Base-by-base conservation (phyloP, 2,888 invertebrate species). In the Rhamnusium bicolor region DNA sequence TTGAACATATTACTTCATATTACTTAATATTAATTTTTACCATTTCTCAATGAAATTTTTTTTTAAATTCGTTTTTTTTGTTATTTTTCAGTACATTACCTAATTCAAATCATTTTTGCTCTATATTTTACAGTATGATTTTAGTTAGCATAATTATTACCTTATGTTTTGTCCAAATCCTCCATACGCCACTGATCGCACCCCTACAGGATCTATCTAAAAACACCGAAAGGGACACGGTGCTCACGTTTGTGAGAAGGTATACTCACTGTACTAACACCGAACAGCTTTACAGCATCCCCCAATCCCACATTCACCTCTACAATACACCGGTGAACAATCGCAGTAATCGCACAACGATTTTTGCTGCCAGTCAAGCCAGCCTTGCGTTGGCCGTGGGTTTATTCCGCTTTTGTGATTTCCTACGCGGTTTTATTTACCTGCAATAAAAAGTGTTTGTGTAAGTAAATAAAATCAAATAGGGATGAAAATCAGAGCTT, bases 291-390 rank as follows among this genome's bases (percentile, higher is more conserved):
- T 72, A 65, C 72, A 71, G 67, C 67, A 67, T 67, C 54, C 69
- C 69, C 32, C 32, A 66, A 65, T 69, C 63, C 69, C 65, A 51
- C 69, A 51, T 61, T 66, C 62, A 62, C 72, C 53, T 65, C 69
- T 66, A 71, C 71, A 58, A 73, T 76, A 73, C 73, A 73, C 69
- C 76, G 73, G 69, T 73, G 76, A 76, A 76, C 76, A 73, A 73
- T 73, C 76, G 73, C 66, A 63, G 67, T 73, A 76, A 76, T 69
- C 61, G 67, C 69, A 69, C 68, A 71, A 70, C 69, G 75, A 76
- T 73, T 76, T 73, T 69, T 69, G 69, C 60, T 70, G 69, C 71
- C 71, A 74, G 69, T 67, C 67, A 71, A 74, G 71, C 68, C 68
- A 54, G 63, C 72, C 24, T 58, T 21, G 72, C 47, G 65, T 24